Conservation (phyloP, 37 sponge, comb jelly and placozoan species). For the Halichondria panicea region DNA sequence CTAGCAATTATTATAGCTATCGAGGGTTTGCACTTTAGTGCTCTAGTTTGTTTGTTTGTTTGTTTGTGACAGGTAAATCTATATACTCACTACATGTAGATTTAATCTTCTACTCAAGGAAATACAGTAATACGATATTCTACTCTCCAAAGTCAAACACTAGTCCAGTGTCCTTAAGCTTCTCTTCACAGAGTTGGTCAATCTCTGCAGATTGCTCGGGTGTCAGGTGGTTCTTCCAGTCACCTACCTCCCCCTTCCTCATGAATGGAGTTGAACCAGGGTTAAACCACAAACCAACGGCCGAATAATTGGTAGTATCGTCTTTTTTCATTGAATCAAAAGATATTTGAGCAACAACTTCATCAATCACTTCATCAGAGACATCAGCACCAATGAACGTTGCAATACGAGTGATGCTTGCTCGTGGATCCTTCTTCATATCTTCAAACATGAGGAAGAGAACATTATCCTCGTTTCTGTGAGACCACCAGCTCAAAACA, state of each 20-base stretch:
- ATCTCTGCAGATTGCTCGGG: constrained; percentile 28
- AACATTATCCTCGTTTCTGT: constrained; percentile 38
- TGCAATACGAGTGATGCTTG: constrained; percentile 11
- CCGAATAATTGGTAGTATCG: constrained; percentile 11
- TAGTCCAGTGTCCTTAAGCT: constrained; percentile 30
- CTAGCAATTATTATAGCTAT: no score
- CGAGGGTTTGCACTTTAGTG: no score
- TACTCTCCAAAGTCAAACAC: no score
- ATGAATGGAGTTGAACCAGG: constrained; percentile 4
- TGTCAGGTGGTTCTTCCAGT: constrained; percentile 55
- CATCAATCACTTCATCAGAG: constrained; percentile 15
- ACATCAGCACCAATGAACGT: constrained; percentile 30
- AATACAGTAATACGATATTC: no score
- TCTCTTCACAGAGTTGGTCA: constrained; percentile 34
- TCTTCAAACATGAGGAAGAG: constrained; percentile 68
- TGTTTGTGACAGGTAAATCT: no score
- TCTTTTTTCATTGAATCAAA: constrained; percentile 54
- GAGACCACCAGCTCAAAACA: constrained; percentile 47
- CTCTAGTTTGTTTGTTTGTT: no score
- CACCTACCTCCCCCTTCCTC: constrained; percentile 57
- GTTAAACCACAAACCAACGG: no score
- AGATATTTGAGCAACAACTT: constrained; percentile 11
- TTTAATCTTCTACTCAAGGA: no score
- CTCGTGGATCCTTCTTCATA: constrained; percentile 42
- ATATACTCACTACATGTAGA: no score